Conservation (phyloP, 2,797 vertebrate species). For the Fistularia tabacaria region DNA sequence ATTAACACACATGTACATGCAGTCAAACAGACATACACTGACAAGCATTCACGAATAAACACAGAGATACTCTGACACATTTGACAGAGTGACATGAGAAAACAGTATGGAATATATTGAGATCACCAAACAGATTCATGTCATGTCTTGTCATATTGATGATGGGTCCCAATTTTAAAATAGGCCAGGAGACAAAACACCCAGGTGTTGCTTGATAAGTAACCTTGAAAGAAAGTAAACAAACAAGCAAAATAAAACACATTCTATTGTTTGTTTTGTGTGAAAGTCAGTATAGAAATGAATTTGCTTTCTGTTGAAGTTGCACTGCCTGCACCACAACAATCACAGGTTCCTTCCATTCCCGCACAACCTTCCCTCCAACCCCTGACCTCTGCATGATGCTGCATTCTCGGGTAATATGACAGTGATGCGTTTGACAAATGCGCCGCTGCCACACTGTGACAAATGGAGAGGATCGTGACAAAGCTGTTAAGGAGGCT, state of each 20-base stretch:
- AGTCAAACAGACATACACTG: slow-evolving; percentile 10
- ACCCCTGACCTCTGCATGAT: slow-evolving; percentile 50
- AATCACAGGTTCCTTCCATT: slow-evolving; percentile 5
- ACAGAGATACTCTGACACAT: slow-evolving; percentile 6
- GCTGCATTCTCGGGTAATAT: slow-evolving; percentile 45
- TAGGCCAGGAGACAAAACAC: too few species aligned
- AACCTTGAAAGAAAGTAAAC: too few species aligned
- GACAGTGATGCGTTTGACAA: slow-evolving; percentile 30
- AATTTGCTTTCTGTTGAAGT: too few species aligned
- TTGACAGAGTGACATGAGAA: not conserved
- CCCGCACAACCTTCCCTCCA: slow-evolving; percentile 5
- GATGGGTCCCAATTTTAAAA: too few species aligned
- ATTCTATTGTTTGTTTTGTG: too few species aligned
- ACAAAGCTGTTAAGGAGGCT: slow-evolving; percentile 42
- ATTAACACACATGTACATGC: not conserved
- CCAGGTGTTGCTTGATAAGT: too few species aligned
- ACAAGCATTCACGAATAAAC: slow-evolving; percentile 7
- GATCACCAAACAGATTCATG: too few species aligned
- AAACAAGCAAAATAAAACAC: too few species aligned
- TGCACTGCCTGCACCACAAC: too few species aligned
- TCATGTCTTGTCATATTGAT: not conserved
- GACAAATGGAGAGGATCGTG: slow-evolving; percentile 46
- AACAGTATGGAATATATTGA: too few species aligned
- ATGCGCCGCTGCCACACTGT: slow-evolving; percentile 31
- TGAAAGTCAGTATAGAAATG: too few species aligned